These are phyloP conservation scores for Nannospalax galili DNA, from an alignment of 2,113 vertebrate species.

Conservation along the genomic window DNA sequence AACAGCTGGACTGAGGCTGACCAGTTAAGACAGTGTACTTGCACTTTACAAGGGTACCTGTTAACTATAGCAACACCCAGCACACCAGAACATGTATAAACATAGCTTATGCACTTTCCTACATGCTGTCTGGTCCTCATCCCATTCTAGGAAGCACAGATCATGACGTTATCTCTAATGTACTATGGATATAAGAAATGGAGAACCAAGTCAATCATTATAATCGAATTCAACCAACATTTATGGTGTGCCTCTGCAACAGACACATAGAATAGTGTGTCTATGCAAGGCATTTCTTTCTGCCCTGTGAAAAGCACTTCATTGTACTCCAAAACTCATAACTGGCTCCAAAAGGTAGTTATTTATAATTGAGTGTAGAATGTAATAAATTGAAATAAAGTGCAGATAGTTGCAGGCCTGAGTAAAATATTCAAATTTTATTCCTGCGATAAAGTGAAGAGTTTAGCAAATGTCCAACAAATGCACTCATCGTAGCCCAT, in stretches of 20 bases:
- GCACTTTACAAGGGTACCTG: not conserved
- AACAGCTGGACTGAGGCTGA: not conserved
- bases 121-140: not conserved
- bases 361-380: not conserved
- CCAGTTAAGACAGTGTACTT: not conserved
- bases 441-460: not conserved
- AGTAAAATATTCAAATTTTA: not conserved
- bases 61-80: not conserved
- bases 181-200: not conserved
- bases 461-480: not conserved
- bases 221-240: not conserved
- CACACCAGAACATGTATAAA: not conserved
- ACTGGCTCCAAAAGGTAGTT: not conserved
- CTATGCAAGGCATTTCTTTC: not conserved
- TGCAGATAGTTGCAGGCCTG: not conserved
- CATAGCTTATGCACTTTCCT: not conserved
- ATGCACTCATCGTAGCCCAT: fast-evolving
- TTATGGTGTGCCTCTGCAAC: too few species aligned
- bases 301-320: not conserved
- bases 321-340: not conserved
- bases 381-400: not conserved
- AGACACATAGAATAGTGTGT: too few species aligned
- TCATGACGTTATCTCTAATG: not conserved
- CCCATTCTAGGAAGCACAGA: not conserved
- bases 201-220: not conserved